phyloP scores from a whole-genome alignment of 2,797 vertebrate species.

The Notamacropus eugenii region DNA sequence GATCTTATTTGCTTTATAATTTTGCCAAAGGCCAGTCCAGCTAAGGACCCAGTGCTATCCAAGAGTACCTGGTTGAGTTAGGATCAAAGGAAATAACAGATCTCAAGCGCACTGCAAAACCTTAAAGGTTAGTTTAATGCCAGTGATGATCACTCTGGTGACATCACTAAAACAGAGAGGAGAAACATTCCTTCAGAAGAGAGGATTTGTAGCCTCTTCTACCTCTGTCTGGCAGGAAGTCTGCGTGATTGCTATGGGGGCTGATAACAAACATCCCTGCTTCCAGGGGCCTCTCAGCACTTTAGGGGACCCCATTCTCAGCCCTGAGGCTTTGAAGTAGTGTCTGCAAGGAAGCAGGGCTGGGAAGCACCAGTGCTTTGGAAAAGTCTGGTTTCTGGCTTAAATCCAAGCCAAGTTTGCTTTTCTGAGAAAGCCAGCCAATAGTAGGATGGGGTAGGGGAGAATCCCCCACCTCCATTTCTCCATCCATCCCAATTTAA shows the following conservation, averaged over 20 bases:
- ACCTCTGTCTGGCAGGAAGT: neutral
- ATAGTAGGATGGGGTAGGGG: neutral
- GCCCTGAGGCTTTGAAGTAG: neutral
- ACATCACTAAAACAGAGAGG: neutral
- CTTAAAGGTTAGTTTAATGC: neutral
- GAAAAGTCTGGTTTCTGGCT: neutral
- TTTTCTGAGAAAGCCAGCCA: neutral
- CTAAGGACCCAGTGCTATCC: neutral
- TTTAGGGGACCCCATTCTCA: neutral
- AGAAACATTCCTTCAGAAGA: neutral
- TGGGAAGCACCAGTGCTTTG: neutral
- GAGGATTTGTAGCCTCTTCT: neutral
- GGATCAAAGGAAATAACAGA: neutral
- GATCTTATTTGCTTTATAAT: neutral
- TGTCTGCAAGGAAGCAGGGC: neutral
- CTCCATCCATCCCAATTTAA: neutral
- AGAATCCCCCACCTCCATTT: neutral
- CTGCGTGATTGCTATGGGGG: neutral
- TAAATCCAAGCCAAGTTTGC: neutral
- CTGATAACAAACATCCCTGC: neutral
- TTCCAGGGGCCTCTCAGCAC: neutral
- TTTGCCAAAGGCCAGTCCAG: neutral
- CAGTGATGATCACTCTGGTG: neutral
- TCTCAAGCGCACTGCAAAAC: neutral
- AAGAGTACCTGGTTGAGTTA: neutral